Evolutionary conservation across 2,113 vertebrate species (phyloP), one percentile per base, ranked within the genome.

Genomic region (Limanda limanda): DNA sequence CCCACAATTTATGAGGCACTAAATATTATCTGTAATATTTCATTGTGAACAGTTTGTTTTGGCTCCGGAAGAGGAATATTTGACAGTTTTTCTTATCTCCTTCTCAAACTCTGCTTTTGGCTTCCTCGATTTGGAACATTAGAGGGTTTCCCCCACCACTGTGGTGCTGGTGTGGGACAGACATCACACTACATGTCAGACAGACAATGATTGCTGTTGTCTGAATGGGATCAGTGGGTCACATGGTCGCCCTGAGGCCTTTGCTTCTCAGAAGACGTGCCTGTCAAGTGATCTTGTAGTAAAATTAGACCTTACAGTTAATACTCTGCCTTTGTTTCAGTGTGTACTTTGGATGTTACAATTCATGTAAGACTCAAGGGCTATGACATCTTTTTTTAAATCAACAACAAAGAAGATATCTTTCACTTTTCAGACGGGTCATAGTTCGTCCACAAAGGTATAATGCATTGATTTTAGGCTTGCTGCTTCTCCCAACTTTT

Each of bases 151-250:
- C 71, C 31, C 79, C 79, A 66, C 68, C 74, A 37, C 45, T 59
- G 48, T 52, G 60, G 59, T 52, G 54, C 40, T 2, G 68, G 20
- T 51, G 48, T 51, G 48, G 48, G 48, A n/a, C 52, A 48, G 40
- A 84, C 82, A 84, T 74, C 31, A 68, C 62, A 76, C 27, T 51
- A 24, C 51, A 0, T 35, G 74, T 78, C 67, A 72, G 47, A 71
- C 20, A 66, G 42, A 68, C 85, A 84, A 48, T 84, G 67, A 72
- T 76, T 71, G 62, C 74, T 89, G 84, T 89, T 80, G 63, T 81
- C 76, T 76, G 51, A 68, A 55, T 57, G 68, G 61, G 55, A 59
- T 65, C 52, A 68, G 42, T 68, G 66, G 81, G 76, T 84, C 85
- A 84, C 35, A 71, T 59, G 88, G 66, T 74, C 71, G 66, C 20